Conservation (phyloP, 2,888 invertebrate genomes). For the Biston betularia region DNA sequence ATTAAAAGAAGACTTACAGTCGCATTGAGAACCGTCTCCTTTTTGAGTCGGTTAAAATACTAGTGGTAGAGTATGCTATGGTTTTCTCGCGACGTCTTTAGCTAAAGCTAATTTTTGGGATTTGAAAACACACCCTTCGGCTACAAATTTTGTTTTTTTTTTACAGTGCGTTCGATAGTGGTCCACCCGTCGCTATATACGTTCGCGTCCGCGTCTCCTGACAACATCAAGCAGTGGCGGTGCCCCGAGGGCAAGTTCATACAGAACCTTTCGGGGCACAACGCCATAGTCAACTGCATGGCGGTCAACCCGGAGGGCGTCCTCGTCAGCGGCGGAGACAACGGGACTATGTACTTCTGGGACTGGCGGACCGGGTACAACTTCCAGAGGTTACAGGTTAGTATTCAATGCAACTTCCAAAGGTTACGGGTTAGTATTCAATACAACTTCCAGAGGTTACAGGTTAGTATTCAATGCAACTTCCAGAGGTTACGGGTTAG, state of each 20-base stretch:
- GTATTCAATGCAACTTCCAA: slow-evolving; percentile 6
- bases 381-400: slow-evolving; percentile 95
- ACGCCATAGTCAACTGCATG: slow-evolving; percentile 98
- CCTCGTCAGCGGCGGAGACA: slow-evolving; percentile 98
- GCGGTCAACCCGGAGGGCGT: slow-evolving; percentile 98
- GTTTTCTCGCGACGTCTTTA: no score
- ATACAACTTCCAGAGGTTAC: background rate
- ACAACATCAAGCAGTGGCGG: slow-evolving; percentile 99
- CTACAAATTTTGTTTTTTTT: background rate
- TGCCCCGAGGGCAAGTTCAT: slow-evolving; percentile 99
- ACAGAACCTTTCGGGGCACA: slow-evolving; percentile 99
- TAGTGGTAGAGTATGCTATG: no score
- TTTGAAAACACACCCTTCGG: no score
- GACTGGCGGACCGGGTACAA: slow-evolving; percentile 99
- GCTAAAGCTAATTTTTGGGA: no score
- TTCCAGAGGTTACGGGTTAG: background rate
- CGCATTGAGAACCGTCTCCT: no score
- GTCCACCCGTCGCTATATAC: slow-evolving; percentile 94
- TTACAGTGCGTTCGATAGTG: slow-evolving; percentile 89
- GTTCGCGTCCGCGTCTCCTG: slow-evolving; percentile 99
- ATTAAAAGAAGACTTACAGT: no score
- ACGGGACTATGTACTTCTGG: slow-evolving; percentile 99
- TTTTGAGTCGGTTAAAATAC: no score
- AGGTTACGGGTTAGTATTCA: background rate
- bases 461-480: background rate